A percentile compares a stretch with the other conserved stretches of the same genome.
These are phyloP conservation scores for Aurelia aurita DNA, from an alignment of 30 jellyfish, hydroid and myxozoan genomes.

Conservation along the genomic window DNA sequence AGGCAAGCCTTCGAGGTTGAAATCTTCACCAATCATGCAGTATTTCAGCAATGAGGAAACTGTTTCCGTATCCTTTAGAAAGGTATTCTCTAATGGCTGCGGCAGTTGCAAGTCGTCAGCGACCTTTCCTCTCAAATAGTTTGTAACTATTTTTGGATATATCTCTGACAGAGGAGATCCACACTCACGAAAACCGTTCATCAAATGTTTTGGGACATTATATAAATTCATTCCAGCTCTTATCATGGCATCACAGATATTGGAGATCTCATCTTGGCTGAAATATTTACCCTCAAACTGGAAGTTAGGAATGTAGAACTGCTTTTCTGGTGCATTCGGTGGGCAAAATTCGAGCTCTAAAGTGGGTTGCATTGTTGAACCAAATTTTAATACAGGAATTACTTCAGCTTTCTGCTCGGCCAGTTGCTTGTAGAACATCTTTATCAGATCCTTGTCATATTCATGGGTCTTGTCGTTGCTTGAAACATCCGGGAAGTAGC, in stretches of 20 bases:
- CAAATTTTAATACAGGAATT: constrained; percentile 27
- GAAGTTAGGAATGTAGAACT: constrained; percentile 21
- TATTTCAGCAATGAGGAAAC: constrained; percentile 53
- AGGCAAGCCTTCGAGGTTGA: constrained; percentile 65
- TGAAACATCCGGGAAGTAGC: constrained; percentile 3
- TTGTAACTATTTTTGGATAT: constrained; percentile 45
- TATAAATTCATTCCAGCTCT: constrained; percentile 46
- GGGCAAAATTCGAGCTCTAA: constrained; percentile 17
- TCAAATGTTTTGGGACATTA: constrained; percentile 52
- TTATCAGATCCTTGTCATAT: constrained; percentile 17
- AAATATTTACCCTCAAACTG: neutral
- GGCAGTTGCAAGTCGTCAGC: constrained; percentile 13
- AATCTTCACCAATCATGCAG: constrained; percentile 38
- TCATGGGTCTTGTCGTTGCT: constrained; percentile 9
- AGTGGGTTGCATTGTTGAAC: neutral
- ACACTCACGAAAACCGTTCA: constrained; percentile 30
- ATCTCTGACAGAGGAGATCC: constrained; percentile 37
- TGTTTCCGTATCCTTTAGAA: constrained; percentile 33
- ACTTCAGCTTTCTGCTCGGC: neutral
- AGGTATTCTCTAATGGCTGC: constrained; percentile 26
- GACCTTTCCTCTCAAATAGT: constrained; percentile 11
- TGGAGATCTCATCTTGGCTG: constrained; percentile 2
- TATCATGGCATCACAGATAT: constrained; percentile 20
- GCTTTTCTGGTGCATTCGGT: constrained; percentile 11
- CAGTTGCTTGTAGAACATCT: constrained; percentile 37